Conservation (phyloP, 2,797 vertebrate species). For the Lepilemur septentrionalis region DNA sequence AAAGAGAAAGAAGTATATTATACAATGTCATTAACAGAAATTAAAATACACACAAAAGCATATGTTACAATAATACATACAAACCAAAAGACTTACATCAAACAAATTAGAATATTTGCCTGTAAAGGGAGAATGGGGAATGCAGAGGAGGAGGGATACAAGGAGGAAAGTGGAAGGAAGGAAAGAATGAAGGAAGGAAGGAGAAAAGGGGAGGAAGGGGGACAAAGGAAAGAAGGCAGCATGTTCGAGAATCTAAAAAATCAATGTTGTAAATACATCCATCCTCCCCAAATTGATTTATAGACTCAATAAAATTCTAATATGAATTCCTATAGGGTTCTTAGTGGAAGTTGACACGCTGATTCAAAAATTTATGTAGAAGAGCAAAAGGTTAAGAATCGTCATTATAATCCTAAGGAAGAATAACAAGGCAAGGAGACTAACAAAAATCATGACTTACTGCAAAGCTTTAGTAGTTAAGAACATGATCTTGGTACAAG, state of each 20-base stretch:
- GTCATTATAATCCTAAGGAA: not conserved
- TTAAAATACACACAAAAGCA: not conserved
- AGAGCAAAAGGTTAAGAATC: constrained; percentile 54
- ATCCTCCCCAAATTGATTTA: constrained; percentile 31
- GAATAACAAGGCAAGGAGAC: constrained; percentile 2
- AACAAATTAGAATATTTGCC: not conserved
- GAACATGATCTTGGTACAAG: not conserved
- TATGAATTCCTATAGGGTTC: not conserved
- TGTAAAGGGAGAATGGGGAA: not conserved
- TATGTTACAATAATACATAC: not conserved
- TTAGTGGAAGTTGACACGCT: constrained; percentile 3
- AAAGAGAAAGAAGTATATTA: not conserved
- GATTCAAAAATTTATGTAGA: constrained; percentile 45
- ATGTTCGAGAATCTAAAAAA: not conserved
- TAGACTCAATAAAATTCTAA: constrained; percentile 24
- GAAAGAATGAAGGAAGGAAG: too few relatives aligned
- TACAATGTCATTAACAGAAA: not conserved
- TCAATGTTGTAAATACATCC: not conserved
- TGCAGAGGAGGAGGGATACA: not conserved
- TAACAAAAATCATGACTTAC: not conserved
- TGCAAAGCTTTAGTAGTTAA: not conserved
- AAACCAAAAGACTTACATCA: not conserved
- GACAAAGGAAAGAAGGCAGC: not conserved
- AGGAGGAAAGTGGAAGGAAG: not conserved
- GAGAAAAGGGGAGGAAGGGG: too few relatives aligned